Base-by-base conservation (phyloP, 2,888 invertebrate species). In the Operophtera brumata region DNA sequence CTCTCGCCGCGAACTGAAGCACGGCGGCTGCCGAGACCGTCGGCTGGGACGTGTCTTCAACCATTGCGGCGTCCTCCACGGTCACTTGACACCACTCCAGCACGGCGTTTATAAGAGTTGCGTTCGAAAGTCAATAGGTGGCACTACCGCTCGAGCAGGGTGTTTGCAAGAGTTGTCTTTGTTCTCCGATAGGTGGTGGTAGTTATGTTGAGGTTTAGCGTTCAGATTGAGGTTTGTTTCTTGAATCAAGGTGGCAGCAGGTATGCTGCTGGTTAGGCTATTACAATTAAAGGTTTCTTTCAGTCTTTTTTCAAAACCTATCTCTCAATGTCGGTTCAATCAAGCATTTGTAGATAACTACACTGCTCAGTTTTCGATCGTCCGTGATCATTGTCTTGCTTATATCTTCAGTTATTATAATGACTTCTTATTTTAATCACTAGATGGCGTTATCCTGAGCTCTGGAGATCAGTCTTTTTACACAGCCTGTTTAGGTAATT, bases 11-110 rank as follows among this genome's bases (percentile, higher is more conserved):
- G 43, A 83, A 83, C 61, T 89, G 86, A 1, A 90, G 69, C 5
- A 89, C 85, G 0, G 89, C 89, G 4, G 90, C 86, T 2, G 90
- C 90, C 0, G 90, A 88, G 32, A 88, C 79, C 34, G 84, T 37
- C 53, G 77, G 77, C 66, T 76, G 70, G 57, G 72, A 66, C 28
- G 82, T 80, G 46, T 84, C 87, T 43, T 89, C 89, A 53, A 88
- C 88, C 89, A 89, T 88, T 62, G 57, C 57, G 61, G 58, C 49
- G 42, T 49, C 56, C 7, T 63, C 64, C 8, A 30, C 59, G 57
- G 48, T 55, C 4, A 69, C 66, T 62, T 67, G 66, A 60, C 64
- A 67, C 59, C 56, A 59, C 42, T 61, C 63, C 61, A 63, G 57
- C 14, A 48, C 57, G 59, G 36, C 51, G 49, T 13, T 13, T 26